Conservation (phyloP, 2,797 vertebrate species). For the Mycteria americana region DNA sequence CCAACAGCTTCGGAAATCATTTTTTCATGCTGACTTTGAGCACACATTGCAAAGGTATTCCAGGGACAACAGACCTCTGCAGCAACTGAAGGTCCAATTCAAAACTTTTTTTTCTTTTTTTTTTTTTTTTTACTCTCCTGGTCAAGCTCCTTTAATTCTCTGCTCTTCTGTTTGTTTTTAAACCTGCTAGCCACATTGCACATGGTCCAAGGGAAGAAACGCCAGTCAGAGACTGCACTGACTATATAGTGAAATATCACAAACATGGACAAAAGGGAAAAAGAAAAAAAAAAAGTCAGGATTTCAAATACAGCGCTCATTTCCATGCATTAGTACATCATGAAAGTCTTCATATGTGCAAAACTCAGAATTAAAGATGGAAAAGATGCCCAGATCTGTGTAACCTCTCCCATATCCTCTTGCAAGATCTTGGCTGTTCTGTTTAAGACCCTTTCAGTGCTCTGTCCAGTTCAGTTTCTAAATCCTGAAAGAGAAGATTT, state of each 20-base stretch:
- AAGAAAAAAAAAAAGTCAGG: not conserved
- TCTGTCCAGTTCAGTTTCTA: not conserved
- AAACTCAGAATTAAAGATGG: not conserved
- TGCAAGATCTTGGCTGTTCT: not conserved
- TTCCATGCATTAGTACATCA: not conserved
- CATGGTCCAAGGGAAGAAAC: not conserved
- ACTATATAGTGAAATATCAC: not conserved
- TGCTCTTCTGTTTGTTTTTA: not conserved
- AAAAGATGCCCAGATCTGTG: not conserved
- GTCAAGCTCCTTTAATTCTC: not conserved
- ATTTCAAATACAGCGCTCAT: not conserved
- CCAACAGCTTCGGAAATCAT: constrained; percentile 67
- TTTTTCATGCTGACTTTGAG: constrained; percentile 50
- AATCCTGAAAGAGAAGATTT: not conserved
- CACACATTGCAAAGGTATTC: constrained; percentile 48
- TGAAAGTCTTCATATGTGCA: not conserved
- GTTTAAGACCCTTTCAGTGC: not conserved
- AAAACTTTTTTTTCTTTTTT: not conserved
- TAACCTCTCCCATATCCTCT: not conserved
- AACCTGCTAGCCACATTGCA: not conserved
- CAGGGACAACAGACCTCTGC: constrained; percentile 34
- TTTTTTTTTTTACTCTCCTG: not conserved
- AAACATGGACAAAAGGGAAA: not conserved
- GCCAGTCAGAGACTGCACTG: not conserved
- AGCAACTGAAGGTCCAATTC: constrained; percentile 4